Conservation (phyloP, 2,797 vertebrate genomes). For the Mormyrops boulengeri region DNA sequence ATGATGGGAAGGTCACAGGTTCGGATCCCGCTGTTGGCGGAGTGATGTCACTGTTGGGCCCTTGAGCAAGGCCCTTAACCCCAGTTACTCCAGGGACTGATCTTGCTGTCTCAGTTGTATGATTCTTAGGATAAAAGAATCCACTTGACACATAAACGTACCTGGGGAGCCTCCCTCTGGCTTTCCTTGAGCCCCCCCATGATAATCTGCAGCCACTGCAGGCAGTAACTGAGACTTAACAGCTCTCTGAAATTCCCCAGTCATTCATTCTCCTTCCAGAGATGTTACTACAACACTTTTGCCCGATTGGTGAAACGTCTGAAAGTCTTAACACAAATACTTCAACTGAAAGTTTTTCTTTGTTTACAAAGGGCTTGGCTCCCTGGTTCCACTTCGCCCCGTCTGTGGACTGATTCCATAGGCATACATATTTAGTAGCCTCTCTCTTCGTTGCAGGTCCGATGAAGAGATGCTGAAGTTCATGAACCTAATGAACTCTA, state of each 20-base stretch:
- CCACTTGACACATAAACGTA: not conserved
- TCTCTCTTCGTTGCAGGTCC: constrained; percentile 60
- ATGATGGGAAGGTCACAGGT: not conserved
- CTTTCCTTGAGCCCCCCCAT: not conserved
- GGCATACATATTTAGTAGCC: not conserved
- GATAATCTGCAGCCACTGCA: not conserved
- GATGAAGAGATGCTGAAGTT: constrained; percentile 63
- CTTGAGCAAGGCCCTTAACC: not conserved
- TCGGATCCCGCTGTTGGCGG: not conserved
- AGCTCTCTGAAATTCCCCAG: not conserved
- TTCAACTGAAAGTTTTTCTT: not conserved
- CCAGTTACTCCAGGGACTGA: not conserved
- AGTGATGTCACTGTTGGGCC: not conserved
- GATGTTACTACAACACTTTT: not conserved
- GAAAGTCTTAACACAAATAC: not conserved
- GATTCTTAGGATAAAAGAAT: not conserved
- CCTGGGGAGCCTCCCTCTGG: not conserved
- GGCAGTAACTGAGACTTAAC: not conserved
- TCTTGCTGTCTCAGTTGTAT: no score
- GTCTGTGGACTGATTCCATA: not conserved
- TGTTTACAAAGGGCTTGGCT: not conserved
- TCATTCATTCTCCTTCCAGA: not conserved
- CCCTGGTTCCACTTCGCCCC: not conserved
- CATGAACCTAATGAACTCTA: constrained; percentile 49
- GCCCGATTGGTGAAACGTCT: not conserved